These are phyloP conservation scores for Cryptotermes secundus DNA, from an alignment of 1,140 invertebrate genomes.

Conservation along the genomic window DNA sequence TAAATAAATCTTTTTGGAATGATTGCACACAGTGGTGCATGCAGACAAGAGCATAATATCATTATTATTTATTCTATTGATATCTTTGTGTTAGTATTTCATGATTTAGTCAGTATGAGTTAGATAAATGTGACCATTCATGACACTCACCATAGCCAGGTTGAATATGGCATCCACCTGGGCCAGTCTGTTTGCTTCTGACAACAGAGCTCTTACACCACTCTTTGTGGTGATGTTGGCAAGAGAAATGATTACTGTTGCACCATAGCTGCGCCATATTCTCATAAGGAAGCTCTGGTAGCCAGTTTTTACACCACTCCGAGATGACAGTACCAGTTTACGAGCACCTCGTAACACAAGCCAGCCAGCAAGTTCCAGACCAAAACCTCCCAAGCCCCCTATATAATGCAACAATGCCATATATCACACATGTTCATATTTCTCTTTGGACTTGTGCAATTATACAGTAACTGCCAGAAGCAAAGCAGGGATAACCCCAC, in stretches of 20 bases:
- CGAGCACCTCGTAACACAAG: conserved; percentile 64
- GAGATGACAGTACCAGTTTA: conserved; percentile 58
- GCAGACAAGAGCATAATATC: too few species aligned
- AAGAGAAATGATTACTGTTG: conserved; percentile 61
- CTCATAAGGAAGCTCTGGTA: conserved; percentile 57
- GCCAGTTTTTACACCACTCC: conserved; percentile 56
- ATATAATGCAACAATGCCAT: conserved; percentile 42
- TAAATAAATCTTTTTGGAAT: too few species aligned
- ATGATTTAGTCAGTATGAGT: too few species aligned
- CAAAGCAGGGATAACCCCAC: too few species aligned
- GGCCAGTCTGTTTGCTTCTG: conserved; percentile 59
- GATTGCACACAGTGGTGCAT: too few species aligned
- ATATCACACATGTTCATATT: too few species aligned
- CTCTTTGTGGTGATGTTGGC: conserved; percentile 61
- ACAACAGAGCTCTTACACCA: conserved; percentile 62
- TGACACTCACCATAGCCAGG: conserved; percentile 63
- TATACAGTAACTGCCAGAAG: too few species aligned
- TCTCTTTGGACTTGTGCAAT: too few species aligned
- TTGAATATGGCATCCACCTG: conserved; percentile 80
- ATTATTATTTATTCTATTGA: too few species aligned
- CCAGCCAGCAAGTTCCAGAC: conserved; percentile 89
- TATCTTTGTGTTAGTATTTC: too few species aligned
- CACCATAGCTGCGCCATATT: conserved; percentile 63
- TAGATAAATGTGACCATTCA: too few species aligned
- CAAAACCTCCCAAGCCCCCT: conserved; percentile 87